phyloP scores from a whole-genome alignment of 2,797 vertebrate genomes.

The Pseudochaenichthys georgianus region DNA sequence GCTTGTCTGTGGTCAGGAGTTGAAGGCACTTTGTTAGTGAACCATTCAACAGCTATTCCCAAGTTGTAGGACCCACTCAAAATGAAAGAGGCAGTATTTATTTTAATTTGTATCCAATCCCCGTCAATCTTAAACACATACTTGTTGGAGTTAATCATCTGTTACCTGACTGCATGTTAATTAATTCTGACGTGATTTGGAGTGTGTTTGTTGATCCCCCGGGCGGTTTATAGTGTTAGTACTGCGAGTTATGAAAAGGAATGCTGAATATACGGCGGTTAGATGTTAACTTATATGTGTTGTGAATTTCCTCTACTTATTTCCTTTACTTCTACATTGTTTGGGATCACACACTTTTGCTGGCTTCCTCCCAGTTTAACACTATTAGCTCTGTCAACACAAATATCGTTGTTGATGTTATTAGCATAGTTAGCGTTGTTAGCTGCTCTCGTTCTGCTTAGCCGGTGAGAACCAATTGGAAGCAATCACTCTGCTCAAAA shows the following conservation, averaged over 20 bases:
- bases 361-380: no score
- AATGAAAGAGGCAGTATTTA: constrained; percentile 30
- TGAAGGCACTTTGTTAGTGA: constrained; percentile 43
- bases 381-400: no score
- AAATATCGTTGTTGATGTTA: no score
- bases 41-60: constrained; percentile 35
- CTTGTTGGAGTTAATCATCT: constrained; percentile 6
- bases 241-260: no score
- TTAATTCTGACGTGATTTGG: background rate
- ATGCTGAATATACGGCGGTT: background rate
- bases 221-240: no score
- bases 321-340: background rate
- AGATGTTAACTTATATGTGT: background rate
- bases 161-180: background rate
- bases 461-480: no score
- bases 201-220: background rate
- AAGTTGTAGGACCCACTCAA: constrained; percentile 37
- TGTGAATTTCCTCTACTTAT: background rate
- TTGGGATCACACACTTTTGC: background rate
- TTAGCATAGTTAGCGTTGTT: no score
- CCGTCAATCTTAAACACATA: background rate
- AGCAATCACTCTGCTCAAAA: no score
- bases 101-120: background rate
- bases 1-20: constrained; percentile 42
- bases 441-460: no score